Percentiles rank a stretch among this genome's conserved stretches.
These are phyloP conservation scores for Pocota personata DNA, from an alignment of 2,888 invertebrate species.

Conservation along the genomic window DNA sequence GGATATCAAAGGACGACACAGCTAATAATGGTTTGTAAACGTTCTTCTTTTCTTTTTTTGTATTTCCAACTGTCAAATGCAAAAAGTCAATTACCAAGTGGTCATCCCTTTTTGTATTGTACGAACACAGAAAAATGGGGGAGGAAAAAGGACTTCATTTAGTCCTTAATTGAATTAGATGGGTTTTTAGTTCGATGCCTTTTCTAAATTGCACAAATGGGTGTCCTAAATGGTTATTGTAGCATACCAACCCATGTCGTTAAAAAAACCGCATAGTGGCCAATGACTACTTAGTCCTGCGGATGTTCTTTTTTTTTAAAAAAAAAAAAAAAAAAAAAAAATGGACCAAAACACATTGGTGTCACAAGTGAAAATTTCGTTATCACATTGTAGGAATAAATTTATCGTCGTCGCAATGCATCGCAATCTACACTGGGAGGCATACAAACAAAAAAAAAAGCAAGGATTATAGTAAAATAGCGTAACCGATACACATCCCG, in stretches of 20 bases:
- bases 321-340: background rate
- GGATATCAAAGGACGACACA: conserved; percentile 24
- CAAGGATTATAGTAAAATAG: conserved; percentile 49
- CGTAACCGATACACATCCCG: conserved; percentile 54
- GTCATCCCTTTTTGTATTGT: background rate
- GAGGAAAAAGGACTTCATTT: conserved; percentile 31
- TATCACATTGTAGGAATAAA: conserved; percentile 70
- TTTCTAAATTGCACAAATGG: conserved; percentile 50
- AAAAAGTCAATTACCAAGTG: conserved; percentile 55
- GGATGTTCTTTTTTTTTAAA: conserved; percentile 32
- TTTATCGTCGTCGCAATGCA: conserved; percentile 71
- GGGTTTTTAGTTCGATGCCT: conserved; percentile 60
- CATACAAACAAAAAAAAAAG: conserved; percentile 20
- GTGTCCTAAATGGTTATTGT: conserved; percentile 49
- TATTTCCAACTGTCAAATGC: conserved; percentile 42
- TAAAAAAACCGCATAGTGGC: conserved; percentile 58
- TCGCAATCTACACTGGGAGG: conserved; percentile 8
- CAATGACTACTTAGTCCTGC: conserved; percentile 63
- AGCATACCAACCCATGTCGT: conserved; percentile 26
- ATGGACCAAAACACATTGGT: background rate
- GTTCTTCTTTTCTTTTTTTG: background rate
- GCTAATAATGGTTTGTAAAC: conserved; percentile 49
- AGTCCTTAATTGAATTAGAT: conserved; percentile 64
- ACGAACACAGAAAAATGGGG: background rate
- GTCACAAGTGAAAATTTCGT: conserved; percentile 61